A percentile compares a stretch with the other conserved stretches of the same genome.
Evolutionary conservation across 2,888 invertebrate species (phyloP).

Genomic region (Rotaria magnacalcarata): DNA sequence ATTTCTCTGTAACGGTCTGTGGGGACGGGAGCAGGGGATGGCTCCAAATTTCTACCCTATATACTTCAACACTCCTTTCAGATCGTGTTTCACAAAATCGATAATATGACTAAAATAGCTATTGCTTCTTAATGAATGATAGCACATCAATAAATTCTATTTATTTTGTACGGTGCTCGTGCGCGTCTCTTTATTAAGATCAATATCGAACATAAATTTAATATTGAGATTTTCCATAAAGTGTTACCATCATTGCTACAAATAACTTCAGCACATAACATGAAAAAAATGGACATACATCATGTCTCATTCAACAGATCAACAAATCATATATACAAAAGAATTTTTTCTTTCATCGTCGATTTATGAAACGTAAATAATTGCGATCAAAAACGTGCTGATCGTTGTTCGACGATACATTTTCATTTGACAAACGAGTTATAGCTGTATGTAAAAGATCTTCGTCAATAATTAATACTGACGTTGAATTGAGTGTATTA

Average conservation of each 20-base stretch:
- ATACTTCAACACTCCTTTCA: no score
- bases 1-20: no score
- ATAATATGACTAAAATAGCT: no score
- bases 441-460: neutral
- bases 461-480: neutral
- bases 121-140: no score
- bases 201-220: neutral
- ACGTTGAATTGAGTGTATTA: neutral
- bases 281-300: neutral
- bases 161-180: neutral
- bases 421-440: neutral
- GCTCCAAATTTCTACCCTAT: no score
- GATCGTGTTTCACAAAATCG: no score
- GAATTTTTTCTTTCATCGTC: neutral
- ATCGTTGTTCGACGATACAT: neutral
- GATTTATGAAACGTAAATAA: constrained; percentile 5
- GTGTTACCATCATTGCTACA: neutral
- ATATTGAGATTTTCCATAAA: neutral
- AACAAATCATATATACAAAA: neutral
- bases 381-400: neutral
- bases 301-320: neutral
- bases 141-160: no score
- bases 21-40: no score
- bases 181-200: neutral
- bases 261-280: neutral